Percentiles rank a stretch among this genome's conserved stretches.
phyloP scores from a whole-genome alignment of 1,140 invertebrate species.

The Zaprionus lachaisei region DNA sequence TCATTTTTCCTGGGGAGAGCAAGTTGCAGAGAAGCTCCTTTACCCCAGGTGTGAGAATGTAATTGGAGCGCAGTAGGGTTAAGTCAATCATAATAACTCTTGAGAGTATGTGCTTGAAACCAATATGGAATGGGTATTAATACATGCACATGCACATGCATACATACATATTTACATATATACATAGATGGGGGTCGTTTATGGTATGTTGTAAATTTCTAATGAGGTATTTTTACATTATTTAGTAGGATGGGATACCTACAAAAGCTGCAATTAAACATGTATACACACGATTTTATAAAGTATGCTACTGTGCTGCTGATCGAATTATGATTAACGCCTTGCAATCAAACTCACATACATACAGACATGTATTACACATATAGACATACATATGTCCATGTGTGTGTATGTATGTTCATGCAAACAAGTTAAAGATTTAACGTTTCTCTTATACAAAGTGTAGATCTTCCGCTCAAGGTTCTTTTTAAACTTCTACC shows the following conservation, averaged over 20 bases:
- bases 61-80: neutral
- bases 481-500: neutral
- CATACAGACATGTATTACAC: neutral
- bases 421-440: neutral
- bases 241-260: neutral
- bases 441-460: conserved; percentile 1
- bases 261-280: neutral
- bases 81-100: conserved; percentile 31
- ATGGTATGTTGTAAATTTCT: neutral
- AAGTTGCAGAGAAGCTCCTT: conserved; percentile 10
- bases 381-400: neutral
- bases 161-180: neutral
- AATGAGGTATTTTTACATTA: conserved; percentile 6
- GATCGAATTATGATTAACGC: conserved; percentile 12
- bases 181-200: neutral
- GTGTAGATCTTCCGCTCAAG: neutral
- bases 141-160: neutral
- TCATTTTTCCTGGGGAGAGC: conserved; percentile 10
- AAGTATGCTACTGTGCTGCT: conserved; percentile 16
- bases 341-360: neutral
- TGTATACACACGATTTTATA: neutral
- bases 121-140: conserved; percentile 14
- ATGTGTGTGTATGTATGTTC: neutral
- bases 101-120: conserved; percentile 22
- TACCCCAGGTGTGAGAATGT: neutral